phyloP scores from a whole-genome alignment of 2,797 vertebrate genomes.

The Clarias pachynema region DNA sequence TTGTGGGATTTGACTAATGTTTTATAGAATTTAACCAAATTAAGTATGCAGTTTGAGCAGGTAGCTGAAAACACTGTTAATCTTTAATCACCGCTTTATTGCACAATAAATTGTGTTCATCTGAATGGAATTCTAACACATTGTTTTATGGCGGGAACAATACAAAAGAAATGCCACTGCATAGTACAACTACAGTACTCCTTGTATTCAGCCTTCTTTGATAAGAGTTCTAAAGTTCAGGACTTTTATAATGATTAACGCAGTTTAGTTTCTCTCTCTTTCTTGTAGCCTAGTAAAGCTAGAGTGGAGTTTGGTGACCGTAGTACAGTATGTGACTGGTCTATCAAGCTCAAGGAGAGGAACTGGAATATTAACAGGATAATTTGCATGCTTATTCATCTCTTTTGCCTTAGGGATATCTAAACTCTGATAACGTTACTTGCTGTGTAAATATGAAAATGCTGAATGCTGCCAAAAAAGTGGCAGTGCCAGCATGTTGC shows the following conservation, averaged over 20 bases:
- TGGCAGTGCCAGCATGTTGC: background rate
- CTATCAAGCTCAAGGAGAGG: background rate
- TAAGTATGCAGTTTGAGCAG: background rate
- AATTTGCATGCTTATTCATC: conserved; percentile 15
- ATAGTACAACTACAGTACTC: background rate
- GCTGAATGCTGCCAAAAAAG: background rate
- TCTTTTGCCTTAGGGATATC: background rate
- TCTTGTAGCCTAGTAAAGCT: background rate
- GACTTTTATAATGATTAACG: background rate
- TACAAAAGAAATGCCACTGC: background rate
- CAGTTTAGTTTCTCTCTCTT: background rate
- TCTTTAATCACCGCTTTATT: background rate
- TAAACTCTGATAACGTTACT: background rate
- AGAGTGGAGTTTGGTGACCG: background rate
- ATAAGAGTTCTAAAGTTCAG: background rate
- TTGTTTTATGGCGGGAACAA: background rate
- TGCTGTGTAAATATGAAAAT: conserved; percentile 27
- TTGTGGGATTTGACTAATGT: background rate
- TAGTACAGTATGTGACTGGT: background rate
- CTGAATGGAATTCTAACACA: background rate
- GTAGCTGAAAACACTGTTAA: background rate
- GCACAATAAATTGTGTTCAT: background rate
- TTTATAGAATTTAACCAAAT: background rate
- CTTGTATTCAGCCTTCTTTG: background rate
- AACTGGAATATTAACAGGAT: background rate